Evolutionary conservation across 2,888 invertebrate genomes (phyloP).

Genomic region (Drosophila fungiperda): DNA sequence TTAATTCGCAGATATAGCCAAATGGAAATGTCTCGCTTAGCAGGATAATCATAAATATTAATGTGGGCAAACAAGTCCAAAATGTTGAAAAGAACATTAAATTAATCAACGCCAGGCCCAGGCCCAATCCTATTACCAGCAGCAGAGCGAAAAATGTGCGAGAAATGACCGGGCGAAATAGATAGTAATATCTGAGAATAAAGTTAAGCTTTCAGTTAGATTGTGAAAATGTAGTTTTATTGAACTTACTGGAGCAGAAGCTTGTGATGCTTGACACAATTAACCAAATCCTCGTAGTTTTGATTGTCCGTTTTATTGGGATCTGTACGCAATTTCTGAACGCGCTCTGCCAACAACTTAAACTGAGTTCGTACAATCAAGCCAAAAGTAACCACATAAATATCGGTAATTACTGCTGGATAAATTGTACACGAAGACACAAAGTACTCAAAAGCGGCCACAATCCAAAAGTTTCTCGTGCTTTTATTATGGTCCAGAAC

Average conservation of each 20-base stretch:
- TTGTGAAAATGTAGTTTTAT: neutral
- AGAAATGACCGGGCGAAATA: slow-evolving; percentile 46
- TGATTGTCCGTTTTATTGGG: slow-evolving; percentile 4
- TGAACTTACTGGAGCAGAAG: slow-evolving; percentile 33
- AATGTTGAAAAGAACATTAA: slow-evolving; percentile 46
- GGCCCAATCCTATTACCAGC: slow-evolving; percentile 43
- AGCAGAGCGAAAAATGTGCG: slow-evolving; percentile 50
- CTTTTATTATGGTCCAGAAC: slow-evolving; percentile 26
- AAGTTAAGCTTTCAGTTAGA: neutral
- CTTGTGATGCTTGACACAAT: slow-evolving; percentile 50
- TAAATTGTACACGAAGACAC: neutral
- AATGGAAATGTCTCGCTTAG: slow-evolving; percentile 52
- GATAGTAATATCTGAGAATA: slow-evolving; percentile 36
- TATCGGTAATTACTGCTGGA: slow-evolving; percentile 22
- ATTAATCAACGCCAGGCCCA: slow-evolving; percentile 47
- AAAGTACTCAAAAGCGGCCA: slow-evolving; percentile 8
- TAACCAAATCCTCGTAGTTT: slow-evolving; percentile 33
- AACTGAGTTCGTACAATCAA: slow-evolving; percentile 38
- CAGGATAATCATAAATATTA: slow-evolving; percentile 22
- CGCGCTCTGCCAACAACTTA: slow-evolving; percentile 19
- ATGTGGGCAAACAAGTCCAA: slow-evolving; percentile 14
- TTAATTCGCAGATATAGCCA: slow-evolving; percentile 49
- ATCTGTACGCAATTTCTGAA: slow-evolving; percentile 31
- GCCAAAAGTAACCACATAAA: slow-evolving; percentile 22
- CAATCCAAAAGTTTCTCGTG: slow-evolving; percentile 19